Conservation (phyloP, 2,888 invertebrate species). For the Caenorhabditis imperialis region DNA sequence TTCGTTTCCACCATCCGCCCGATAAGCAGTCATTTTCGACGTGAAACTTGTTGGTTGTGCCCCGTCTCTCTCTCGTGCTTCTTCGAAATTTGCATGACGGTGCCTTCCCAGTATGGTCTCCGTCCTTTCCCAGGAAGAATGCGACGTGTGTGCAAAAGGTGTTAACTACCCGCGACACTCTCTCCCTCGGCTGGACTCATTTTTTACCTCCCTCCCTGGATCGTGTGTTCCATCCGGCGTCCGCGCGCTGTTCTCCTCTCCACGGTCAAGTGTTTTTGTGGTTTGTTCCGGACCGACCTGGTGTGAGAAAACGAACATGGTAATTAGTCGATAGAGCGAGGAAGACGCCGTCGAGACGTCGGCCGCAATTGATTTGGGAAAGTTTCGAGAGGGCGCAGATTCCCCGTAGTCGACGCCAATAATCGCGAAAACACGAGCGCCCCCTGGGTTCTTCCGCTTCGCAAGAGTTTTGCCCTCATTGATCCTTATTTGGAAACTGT, state of each 20-base stretch:
- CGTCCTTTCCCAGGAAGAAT: too few relatives aligned
- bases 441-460: neutral
- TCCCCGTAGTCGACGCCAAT: conserved; percentile 5
- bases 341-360: neutral
- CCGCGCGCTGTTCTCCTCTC: conserved; percentile 5
- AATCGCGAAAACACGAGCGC: conserved; percentile 15
- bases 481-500: too few relatives aligned
- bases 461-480: neutral
- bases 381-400: conserved; percentile 28
- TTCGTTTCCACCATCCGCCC: neutral
- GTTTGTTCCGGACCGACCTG: conserved; percentile 15
- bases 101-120: too few relatives aligned
- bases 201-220: conserved; percentile 10
- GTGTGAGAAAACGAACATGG: conserved; percentile 15
- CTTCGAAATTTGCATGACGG: too few relatives aligned
- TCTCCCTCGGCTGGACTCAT: neutral
- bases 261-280: conserved; percentile 24
- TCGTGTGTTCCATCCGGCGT: conserved; percentile 27
- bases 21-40: conserved; percentile 33
- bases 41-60: conserved; percentile 29
- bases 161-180: conserved; percentile 37
- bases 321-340: conserved; percentile 25
- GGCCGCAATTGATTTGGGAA: conserved; percentile 35
- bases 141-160: conserved; percentile 50
- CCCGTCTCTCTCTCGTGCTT: neutral